phyloP scores from a whole-genome alignment of 2,797 vertebrate species.

The Lacerta agilis region DNA sequence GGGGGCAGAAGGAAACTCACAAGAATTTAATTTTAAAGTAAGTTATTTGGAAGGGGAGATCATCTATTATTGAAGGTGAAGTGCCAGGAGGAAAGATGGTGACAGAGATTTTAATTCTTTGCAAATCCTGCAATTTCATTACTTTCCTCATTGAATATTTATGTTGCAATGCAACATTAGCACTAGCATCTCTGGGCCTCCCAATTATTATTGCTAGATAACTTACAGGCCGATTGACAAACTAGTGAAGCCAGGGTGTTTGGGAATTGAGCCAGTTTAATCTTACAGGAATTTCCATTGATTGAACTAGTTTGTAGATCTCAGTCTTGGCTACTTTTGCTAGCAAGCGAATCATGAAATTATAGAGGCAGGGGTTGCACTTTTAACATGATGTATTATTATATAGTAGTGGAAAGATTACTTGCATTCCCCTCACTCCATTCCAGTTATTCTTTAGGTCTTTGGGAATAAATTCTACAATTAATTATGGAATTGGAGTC shows the following conservation, averaged over 20 bases:
- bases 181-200: slow-evolving; percentile 9
- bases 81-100: slow-evolving; percentile 35
- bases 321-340: not conserved
- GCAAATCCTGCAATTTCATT: slow-evolving; percentile 46
- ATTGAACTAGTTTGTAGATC: slow-evolving; percentile 25
- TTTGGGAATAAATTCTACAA: not conserved
- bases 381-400: not conserved
- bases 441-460: not conserved
- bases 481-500: not conserved
- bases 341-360: slow-evolving; percentile 1
- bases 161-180: not conserved
- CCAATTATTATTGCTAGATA: not conserved
- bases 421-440: not conserved
- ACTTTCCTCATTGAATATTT: slow-evolving; percentile 31
- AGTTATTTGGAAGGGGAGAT: slow-evolving; percentile 41
- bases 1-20: slow-evolving; percentile 23
- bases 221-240: slow-evolving; percentile 26
- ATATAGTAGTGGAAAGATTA: not conserved
- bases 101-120: slow-evolving; percentile 51
- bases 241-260: not conserved
- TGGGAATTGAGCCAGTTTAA: slow-evolving; percentile 16
- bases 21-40: slow-evolving; percentile 47
- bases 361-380: not conserved
- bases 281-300: slow-evolving; percentile 3
- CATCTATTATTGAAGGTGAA: slow-evolving; percentile 39